Conservation (phyloP, 2,797 vertebrate genomes). For the Sardinella longiceps region DNA sequence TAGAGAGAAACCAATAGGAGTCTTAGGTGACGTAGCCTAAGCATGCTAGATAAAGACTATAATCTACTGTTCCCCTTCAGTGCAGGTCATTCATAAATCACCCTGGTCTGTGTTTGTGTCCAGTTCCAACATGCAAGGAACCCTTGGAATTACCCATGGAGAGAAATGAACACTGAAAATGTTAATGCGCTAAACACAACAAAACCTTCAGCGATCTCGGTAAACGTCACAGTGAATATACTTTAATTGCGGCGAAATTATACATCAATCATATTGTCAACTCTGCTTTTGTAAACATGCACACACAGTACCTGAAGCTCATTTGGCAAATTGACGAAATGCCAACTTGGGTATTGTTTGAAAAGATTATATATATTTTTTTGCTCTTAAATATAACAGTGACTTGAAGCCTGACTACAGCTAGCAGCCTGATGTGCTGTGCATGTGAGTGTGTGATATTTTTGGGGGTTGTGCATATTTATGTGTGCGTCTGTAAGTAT, state of each 20-base stretch:
- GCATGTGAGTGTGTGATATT: background rate
- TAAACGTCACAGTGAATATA: background rate
- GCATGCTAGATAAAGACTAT: background rate
- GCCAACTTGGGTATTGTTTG: background rate
- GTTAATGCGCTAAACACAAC: background rate
- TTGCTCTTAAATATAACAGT: background rate
- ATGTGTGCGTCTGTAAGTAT: background rate
- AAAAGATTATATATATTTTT: background rate
- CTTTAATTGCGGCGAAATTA: background rate
- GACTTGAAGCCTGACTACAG: background rate
- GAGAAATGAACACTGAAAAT: background rate
- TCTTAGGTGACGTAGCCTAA: background rate
- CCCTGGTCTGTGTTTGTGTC: background rate
- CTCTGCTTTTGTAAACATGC: background rate
- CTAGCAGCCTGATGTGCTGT: background rate
- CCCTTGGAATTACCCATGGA: background rate
- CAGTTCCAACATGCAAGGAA: background rate
- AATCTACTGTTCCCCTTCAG: constrained; percentile 3
- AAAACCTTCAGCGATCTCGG: background rate
- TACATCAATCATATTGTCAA: background rate
- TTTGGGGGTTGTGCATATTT: too few relatives aligned
- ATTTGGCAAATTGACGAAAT: background rate
- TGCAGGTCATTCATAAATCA: constrained; percentile 1
- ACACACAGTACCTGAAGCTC: background rate
- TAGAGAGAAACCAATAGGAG: background rate